A percentile compares a stretch with the other conserved stretches of the same genome.
These are phyloP conservation scores for Decapterus maruadsi DNA, from an alignment of 2,797 vertebrate genomes.

Conservation along the genomic window DNA sequence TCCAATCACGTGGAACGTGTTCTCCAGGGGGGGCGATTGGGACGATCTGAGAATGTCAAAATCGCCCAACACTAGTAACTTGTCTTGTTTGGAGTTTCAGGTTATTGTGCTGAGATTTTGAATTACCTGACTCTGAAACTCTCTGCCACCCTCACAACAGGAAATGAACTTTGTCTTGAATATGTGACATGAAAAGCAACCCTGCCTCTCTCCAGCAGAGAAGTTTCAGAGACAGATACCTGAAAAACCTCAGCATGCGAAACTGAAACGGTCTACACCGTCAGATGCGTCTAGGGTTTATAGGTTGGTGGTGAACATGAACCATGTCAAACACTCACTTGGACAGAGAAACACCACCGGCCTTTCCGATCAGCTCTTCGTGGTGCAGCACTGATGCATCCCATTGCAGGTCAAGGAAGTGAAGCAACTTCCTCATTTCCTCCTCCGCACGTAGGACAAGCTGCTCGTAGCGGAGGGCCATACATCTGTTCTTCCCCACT, in stretches of 20 bases:
- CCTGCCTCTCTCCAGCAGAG: neutral
- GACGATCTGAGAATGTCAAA: no score
- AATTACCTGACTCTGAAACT: neutral
- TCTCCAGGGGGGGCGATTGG: no score
- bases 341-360: constrained; percentile 94
- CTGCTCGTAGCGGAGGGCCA: constrained; percentile 92
- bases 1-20: no score
- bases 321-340: constrained; percentile 87
- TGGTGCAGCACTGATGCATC: constrained; percentile 93
- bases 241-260: neutral
- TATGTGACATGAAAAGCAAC: neutral
- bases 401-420: constrained; percentile 93
- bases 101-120: constrained; percentile 19
- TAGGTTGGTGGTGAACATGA: neutral
- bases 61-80: no score
- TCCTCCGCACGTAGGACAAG: constrained; percentile 91
- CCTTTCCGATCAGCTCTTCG: constrained; percentile 95
- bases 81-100: constrained; percentile 1
- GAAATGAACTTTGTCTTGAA: no score
- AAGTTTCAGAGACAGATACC: neutral
- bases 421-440: constrained; percentile 93
- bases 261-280: constrained; percentile 2
- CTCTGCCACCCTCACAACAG: neutral
- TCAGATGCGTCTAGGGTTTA: neutral
- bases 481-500: constrained; percentile 86